phyloP scores from a whole-genome alignment of 2,888 invertebrate species.

The Xylophagus ater region DNA sequence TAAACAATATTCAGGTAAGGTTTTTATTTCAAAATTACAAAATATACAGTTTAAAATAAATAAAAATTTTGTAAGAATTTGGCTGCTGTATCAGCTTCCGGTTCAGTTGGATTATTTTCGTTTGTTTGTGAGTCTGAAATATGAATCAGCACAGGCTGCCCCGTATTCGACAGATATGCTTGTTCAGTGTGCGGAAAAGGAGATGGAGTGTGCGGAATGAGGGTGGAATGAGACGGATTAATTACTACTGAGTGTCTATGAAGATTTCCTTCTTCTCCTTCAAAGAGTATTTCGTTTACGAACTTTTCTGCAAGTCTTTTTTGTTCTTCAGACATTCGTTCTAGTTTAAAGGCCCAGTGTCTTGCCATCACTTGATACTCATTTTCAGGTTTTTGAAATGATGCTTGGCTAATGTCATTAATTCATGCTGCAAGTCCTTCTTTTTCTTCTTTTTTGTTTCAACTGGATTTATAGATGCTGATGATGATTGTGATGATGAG shows the following conservation, averaged over 20 bases:
- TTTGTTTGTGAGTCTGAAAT: no score
- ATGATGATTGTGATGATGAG: no score
- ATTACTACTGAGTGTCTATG: constrained; percentile 33
- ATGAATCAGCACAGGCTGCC: no score
- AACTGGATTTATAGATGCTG: constrained; percentile 4
- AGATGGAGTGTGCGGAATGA: background rate
- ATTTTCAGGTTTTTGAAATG: constrained; percentile 22
- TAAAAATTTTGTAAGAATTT: no score
- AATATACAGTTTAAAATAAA: no score
- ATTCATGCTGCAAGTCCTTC: constrained; percentile 3
- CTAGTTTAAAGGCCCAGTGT: constrained; percentile 38
- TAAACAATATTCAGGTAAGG: background rate
- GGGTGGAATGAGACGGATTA: constrained; percentile 3
- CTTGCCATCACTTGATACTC: constrained; percentile 37
- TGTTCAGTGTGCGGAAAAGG: no score
- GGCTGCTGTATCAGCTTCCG: no score
- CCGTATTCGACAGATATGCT: no score
- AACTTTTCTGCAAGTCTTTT: constrained; percentile 40
- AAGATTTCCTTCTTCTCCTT: constrained; percentile 38
- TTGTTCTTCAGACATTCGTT: constrained; percentile 37
- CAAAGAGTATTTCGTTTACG: constrained; percentile 39
- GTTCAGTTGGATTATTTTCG: no score
- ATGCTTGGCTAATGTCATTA: constrained; percentile 6
- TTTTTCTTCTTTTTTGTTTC: constrained; percentile 9
- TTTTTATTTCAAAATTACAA: no score